phyloP scores from a whole-genome alignment of 2,113 vertebrate species.

The Alectura lathami region DNA sequence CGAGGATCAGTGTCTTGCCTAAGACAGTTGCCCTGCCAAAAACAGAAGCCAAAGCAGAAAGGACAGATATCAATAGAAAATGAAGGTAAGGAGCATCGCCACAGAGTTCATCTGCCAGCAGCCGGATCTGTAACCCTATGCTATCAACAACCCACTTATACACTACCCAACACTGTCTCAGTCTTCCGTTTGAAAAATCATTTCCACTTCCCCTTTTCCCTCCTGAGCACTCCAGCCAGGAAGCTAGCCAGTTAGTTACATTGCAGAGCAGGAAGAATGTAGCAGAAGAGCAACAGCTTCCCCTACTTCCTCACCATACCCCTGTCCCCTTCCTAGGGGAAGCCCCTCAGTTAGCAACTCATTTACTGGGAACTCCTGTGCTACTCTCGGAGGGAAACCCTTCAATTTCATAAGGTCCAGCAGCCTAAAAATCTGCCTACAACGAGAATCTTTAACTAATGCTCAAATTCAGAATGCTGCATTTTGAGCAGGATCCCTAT shows the following conservation, averaged over 20 bases:
- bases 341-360: not conserved
- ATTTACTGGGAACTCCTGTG: not conserved
- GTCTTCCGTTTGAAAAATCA: not conserved
- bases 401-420: not conserved
- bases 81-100: not conserved
- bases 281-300: not conserved
- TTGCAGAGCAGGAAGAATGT: not conserved
- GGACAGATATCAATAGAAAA: not conserved
- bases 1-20: not conserved
- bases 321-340: accelerated
- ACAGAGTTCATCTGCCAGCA: not conserved
- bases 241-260: not conserved
- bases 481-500: not conserved
- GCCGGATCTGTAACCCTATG: not conserved
- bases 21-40: not conserved
- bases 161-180: accelerated
- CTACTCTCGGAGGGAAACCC: not conserved
- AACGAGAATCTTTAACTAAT: not conserved
- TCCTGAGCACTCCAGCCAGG: not conserved
- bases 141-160: not conserved
- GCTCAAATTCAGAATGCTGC: not conserved
- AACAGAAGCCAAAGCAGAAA: not conserved
- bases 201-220: not conserved
- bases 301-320: not conserved
- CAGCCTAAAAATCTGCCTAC: not conserved